These are phyloP conservation scores for Myotis yumanensis DNA, from an alignment of 2,113 vertebrate species.

Conservation along the genomic window DNA sequence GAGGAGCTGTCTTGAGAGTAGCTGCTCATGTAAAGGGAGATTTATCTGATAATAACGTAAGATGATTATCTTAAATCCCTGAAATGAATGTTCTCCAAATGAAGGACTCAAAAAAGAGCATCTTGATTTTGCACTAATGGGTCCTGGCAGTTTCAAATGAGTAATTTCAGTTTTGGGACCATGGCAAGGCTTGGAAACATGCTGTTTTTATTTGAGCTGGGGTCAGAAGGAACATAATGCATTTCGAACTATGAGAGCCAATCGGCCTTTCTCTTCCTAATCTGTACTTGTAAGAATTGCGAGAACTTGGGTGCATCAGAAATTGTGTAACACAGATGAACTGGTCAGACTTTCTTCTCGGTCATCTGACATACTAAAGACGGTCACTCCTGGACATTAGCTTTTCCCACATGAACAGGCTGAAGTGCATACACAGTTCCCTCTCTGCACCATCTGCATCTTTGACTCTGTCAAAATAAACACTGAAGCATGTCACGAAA, in stretches of 20 bases:
- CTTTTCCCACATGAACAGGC: conserved; percentile 11
- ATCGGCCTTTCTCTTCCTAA: conserved; percentile 36
- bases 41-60: conserved; percentile 53
- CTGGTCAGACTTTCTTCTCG: conserved; percentile 46
- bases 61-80: conserved; percentile 53
- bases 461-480: conserved; percentile 6
- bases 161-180: conserved; percentile 46
- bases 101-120: conserved; percentile 18
- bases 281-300: conserved; percentile 64
- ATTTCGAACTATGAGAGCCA: conserved; percentile 46
- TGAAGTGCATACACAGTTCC: background rate
- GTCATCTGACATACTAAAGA: background rate
- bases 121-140: conserved; percentile 29
- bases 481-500: background rate
- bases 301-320: conserved; percentile 52
- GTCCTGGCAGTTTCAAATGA: conserved; percentile 64
- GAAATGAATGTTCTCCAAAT: conserved; percentile 56
- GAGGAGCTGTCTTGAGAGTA: conserved; percentile 22
- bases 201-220: conserved; percentile 43
- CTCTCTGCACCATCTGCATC: background rate
- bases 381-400: background rate
- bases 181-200: background rate
- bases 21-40: conserved; percentile 56
- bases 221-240: conserved; percentile 55
- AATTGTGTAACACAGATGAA: conserved; percentile 54